Conservation (phyloP, 53 echinoderm and acorn worm genomes). For the Zoroaster sp. region DNA sequence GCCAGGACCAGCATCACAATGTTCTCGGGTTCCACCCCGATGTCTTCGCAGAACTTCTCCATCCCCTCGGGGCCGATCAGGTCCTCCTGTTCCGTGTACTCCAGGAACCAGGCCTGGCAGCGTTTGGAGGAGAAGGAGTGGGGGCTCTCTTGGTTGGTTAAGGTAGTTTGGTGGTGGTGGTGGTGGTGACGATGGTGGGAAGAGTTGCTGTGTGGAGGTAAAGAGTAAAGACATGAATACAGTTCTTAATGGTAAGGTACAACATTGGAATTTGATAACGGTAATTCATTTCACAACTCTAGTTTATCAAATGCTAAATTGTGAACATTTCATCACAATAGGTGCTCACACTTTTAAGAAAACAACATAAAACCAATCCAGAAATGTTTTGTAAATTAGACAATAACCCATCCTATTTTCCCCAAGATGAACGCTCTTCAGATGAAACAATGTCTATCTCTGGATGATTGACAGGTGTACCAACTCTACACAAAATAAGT, state of each 20-base stretch:
- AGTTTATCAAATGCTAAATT: no score
- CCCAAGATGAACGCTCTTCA: no score
- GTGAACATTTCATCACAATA: no score
- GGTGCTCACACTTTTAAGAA: no score
- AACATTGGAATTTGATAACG: background rate
- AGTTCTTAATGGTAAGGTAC: conserved; percentile 7
- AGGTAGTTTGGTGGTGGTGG: conserved; percentile 44
- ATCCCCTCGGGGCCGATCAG: conserved; percentile 91
- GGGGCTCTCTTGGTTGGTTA: conserved; percentile 14
- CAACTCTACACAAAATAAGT: no score
- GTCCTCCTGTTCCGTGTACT: conserved; percentile 70
- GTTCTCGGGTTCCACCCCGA: conserved; percentile 98
- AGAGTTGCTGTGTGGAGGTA: conserved; percentile 37
- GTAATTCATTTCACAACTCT: no score
- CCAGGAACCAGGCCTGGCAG: conserved; percentile 88
- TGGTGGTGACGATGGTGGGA: conserved; percentile 43
- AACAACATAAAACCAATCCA: no score
- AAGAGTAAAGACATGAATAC: conserved; percentile 24
- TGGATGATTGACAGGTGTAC: no score
- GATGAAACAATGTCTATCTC: no score
- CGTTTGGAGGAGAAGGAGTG: conserved; percentile 79
- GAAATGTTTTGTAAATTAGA: no score
- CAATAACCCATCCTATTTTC: no score
- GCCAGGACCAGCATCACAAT: conserved; percentile 96
- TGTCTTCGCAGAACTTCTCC: conserved; percentile 99